Conservation (phyloP, 2,797 vertebrate genomes). For the Danionella dracula region DNA sequence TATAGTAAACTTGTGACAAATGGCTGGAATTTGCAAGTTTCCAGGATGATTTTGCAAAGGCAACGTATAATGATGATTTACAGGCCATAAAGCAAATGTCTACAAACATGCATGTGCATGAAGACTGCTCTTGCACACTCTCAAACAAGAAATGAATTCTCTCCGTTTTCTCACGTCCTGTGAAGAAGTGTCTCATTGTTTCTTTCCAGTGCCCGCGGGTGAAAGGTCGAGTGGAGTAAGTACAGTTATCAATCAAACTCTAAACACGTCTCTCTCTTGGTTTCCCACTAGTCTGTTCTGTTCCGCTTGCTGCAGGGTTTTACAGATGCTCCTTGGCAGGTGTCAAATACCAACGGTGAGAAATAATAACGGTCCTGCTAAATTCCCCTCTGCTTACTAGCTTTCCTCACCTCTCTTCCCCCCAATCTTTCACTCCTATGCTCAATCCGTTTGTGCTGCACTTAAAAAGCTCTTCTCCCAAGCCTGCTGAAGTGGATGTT, state of each 20-base stretch:
- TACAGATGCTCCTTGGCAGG: conserved; percentile 64
- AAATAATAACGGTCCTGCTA: conserved; percentile 58
- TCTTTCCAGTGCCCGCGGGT: conserved; percentile 50
- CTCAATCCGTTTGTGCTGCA: conserved; percentile 12
- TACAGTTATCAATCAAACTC: conserved; percentile 62
- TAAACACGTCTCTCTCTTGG: conserved; percentile 32
- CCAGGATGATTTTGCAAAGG: conserved; percentile 12
- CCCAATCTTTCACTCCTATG: conserved; percentile 6
- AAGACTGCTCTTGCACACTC: conserved; percentile 3
- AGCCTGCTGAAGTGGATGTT: conserved; percentile 36
- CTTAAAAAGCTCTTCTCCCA: conserved; percentile 34
- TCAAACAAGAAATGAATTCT: background rate
- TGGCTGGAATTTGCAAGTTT: conserved; percentile 1
- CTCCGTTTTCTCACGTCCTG: conserved; percentile 9
- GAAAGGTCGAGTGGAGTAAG: conserved; percentile 50
- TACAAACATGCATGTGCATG: background rate
- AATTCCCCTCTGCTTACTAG: conserved; percentile 46
- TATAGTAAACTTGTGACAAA: conserved; percentile 12
- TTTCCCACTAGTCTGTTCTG: background rate
- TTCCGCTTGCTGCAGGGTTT: conserved; percentile 45
- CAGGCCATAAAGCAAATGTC: background rate
- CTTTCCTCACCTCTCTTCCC: conserved; percentile 16
- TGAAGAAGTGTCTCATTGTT: conserved; percentile 62
- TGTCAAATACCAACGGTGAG: conserved; percentile 66
- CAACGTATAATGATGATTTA: conserved; percentile 18